Evolutionary conservation across 2,888 invertebrate species (phyloP), one percentile per base, ranked within the genome.

Genomic region (Mermis nigrescens): DNA sequence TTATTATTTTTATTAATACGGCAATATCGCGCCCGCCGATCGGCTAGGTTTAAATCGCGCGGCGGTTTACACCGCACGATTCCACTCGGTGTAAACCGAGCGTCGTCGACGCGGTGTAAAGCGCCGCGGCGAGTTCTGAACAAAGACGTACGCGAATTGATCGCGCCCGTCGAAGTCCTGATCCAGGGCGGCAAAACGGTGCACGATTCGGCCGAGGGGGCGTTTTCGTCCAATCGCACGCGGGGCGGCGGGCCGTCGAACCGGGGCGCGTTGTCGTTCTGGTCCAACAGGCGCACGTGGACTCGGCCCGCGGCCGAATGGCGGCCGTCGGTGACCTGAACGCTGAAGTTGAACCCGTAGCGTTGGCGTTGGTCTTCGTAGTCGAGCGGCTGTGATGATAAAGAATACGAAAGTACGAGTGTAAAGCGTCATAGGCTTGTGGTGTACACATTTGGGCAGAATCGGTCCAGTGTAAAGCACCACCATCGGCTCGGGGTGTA

Each of bases 291-390:
- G 71, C 85, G 86, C 31, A 92, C 88, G 63, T 86, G 85, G 60
- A 92, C 89, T 86, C 88, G 89, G 1, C 91, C 89, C 75, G 88
- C 88, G 62, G 91, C 91, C 64, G 91, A 88, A 77, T 92, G 91
- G 73, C 91, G 87, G 74, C 92, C 92, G 75, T 98, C 95, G 58
- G 68, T 71, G 51, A 76, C 75, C 61, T 72, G 71, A 46, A 92
- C 90, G 67, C 87, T 83, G 78, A 92, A 88, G 66, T 87, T 81
- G 78, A 91, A 92, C 60, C 91, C 92, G 75, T 87, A 88, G 76
- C 90, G 86, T 77, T 92, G 92, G 70, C 87, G 78, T 69, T 85
- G 82, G 75, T 92, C 90, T 77, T 92, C 92, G 75, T 86, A 92
- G 77, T 92, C 92, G 67, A 92, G 78, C 28, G 89, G 89, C 75